Percentiles rank a stretch among this genome's conserved stretches.
These are phyloP conservation scores for Oncorhynchus masou DNA, from an alignment of 2,113 vertebrate species.

Conservation along the genomic window DNA sequence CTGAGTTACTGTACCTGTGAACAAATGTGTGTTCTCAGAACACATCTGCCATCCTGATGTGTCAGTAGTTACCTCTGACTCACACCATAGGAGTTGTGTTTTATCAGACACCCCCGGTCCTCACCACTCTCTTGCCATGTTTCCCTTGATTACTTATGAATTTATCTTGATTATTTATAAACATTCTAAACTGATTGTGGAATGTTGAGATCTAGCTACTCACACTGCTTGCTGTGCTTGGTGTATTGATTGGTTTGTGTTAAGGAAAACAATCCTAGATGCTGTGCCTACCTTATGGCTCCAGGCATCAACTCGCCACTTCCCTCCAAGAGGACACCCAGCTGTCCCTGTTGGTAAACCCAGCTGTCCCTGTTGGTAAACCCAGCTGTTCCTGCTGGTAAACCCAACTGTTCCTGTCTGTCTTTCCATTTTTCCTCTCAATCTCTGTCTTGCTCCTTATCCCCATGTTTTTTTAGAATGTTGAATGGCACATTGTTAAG, in stretches of 20 bases:
- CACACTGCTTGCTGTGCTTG: background rate
- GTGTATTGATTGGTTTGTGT: background rate
- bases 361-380: constrained; percentile 44
- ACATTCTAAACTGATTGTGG: no score
- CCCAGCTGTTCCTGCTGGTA: constrained; percentile 45
- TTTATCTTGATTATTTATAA: no score
- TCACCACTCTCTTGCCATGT: no score
- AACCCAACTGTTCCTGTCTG: constrained; percentile 45
- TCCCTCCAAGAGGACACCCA: constrained; percentile 42
- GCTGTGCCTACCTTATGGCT: constrained; percentile 54
- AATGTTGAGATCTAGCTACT: background rate
- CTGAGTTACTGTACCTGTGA: constrained; percentile 19
- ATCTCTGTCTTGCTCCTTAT: constrained; percentile 5
- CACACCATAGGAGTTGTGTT: background rate
- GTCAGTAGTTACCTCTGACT: constrained; percentile 16
- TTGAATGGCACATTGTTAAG: constrained; percentile 11
- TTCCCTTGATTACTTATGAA: no score
- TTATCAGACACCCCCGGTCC: no score
- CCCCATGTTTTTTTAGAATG: background rate
- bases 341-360: constrained; percentile 42
- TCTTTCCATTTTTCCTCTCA: background rate
- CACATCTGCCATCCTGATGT: constrained; percentile 57
- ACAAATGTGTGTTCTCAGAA: background rate
- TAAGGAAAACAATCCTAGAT: constrained; percentile 34
- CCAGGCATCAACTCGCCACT: constrained; percentile 38